Evolutionary conservation across 1,140 invertebrate genomes (phyloP), one percentile per base, ranked within the genome.

Genomic region (Schlechtendalia chinensis): DNA sequence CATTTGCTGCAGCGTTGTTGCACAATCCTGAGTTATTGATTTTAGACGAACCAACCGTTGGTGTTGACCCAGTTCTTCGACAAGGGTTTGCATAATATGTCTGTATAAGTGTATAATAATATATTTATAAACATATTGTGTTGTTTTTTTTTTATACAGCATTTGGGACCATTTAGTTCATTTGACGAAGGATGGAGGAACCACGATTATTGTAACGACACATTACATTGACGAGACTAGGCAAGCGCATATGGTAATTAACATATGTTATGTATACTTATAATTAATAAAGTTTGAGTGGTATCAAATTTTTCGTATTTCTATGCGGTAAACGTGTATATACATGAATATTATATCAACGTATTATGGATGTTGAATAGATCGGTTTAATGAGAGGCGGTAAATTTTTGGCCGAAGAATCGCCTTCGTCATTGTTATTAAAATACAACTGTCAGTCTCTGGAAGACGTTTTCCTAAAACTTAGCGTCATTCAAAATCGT

Each of bases 171-270:
- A 97, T 84, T 87, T 97, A 83, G 91, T 95, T 27, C 90, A 92
- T 84, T 92, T 97, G 82, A 93, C 93, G 82, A 90, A 90, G 86
- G 91, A 91, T 77, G 90, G 91, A 32, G 90, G 91, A 83, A 95
- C 93, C 84, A 97, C 95, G 10, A 93, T 97, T 81, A 95, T 97
- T 82, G 94, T 97, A 83, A 97, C 95, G 3, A 97, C 95, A 24
- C 95, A 97, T 88, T 97, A 96, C 84, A 96, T 96, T 82, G 94
- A 96, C 86, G 95, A 97, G 86, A 95, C 95, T 0, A 87, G 93
- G 83, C 93, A 96, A 87, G 94, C 94, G 54, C 90, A 95, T 85
- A 91, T 91, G 84, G 93, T 95, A 88, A 89, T 88, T 86, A 50
- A 24, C 17, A 17, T 32, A 22, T 22, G 6, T 58, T 39, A 22